These are phyloP conservation scores for Drosophila merina DNA, from an alignment of 2,888 invertebrate genomes.

Conservation along the genomic window DNA sequence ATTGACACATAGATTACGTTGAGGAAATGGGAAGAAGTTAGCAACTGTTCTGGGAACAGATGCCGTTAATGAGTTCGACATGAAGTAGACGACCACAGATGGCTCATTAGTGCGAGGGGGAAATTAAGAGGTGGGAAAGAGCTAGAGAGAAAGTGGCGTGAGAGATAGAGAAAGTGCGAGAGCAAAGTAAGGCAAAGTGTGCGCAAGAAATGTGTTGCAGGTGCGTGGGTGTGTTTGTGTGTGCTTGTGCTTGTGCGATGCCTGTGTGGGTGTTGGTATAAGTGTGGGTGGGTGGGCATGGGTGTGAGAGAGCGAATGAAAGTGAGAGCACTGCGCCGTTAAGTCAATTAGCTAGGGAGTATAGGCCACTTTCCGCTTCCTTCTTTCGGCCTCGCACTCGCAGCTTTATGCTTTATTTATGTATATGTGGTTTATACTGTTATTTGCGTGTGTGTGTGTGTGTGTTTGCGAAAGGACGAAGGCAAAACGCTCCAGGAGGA, in stretches of 20 bases:
- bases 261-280: neutral
- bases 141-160: slow-evolving; percentile 13
- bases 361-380: slow-evolving; percentile 37
- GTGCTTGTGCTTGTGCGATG: slow-evolving; percentile 1
- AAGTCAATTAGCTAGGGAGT: slow-evolving; percentile 44
- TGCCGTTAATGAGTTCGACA: slow-evolving; percentile 22
- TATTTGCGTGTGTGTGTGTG: slow-evolving; percentile 3
- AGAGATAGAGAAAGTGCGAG: slow-evolving; percentile 35
- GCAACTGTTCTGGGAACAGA: slow-evolving; percentile 8
- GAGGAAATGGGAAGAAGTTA: neutral
- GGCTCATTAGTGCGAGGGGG: slow-evolving; percentile 34
- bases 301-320: slow-evolving; percentile 35
- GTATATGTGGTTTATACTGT: neutral
- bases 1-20: neutral
- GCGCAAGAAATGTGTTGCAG: slow-evolving; percentile 23
- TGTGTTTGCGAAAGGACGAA: neutral
- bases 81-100: slow-evolving; percentile 29
- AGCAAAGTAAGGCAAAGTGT: slow-evolving; percentile 46
- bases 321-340: slow-evolving; percentile 51
- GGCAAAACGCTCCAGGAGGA: slow-evolving; percentile 15
- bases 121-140: slow-evolving; percentile 13
- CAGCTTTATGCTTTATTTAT: neutral
- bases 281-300: neutral
- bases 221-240: slow-evolving; percentile 20
- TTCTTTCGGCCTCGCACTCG: neutral